Percentiles rank a stretch among this genome's conserved stretches.
Evolutionary conservation across 2,888 invertebrate species (phyloP).

Genomic region (Thera obeliscata): DNA sequence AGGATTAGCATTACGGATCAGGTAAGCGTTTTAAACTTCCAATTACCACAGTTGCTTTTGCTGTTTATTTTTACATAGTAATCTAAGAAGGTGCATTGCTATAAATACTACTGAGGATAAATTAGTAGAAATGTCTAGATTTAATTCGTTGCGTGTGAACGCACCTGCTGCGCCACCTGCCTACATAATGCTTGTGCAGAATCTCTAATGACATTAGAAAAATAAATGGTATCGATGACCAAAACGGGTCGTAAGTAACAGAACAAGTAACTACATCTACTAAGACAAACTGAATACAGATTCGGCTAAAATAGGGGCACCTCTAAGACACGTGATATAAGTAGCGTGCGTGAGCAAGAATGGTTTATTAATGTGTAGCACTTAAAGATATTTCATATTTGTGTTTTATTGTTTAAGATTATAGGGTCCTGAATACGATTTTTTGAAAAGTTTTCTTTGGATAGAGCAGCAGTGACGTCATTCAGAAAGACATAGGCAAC

Average conservation of each 20-base stretch:
- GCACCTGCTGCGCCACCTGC: conserved; percentile 73
- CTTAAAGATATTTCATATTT: too few relatives aligned
- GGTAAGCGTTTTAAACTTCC: conserved; percentile 21
- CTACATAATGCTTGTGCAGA: conserved; percentile 51
- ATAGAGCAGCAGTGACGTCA: too few relatives aligned
- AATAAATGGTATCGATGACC: conserved; percentile 29
- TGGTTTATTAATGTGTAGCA: too few relatives aligned
- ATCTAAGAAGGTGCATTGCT: conserved; percentile 24
- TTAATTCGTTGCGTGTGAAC: conserved; percentile 61
- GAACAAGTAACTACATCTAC: background rate
- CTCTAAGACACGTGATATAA: too few relatives aligned
- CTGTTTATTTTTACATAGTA: conserved; percentile 17
- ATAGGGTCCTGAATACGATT: too few relatives aligned
- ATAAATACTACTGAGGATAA: conserved; percentile 24
- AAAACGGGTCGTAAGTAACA: background rate
- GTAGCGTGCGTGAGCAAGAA: too few relatives aligned
- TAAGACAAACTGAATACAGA: background rate
- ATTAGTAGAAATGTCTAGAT: conserved; percentile 58
- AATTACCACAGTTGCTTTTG: background rate
- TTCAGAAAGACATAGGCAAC: too few relatives aligned
- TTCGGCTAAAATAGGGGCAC: too few relatives aligned
- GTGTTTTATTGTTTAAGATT: too few relatives aligned
- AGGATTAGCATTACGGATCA: conserved; percentile 7
- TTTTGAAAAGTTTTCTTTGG: too few relatives aligned
- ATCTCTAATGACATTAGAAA: conserved; percentile 49